A percentile compares a stretch with the other conserved stretches of the same genome.
These are phyloP conservation scores for Zaprionus bogoriensis DNA, from an alignment of 2,888 invertebrate genomes.

Conservation along the genomic window DNA sequence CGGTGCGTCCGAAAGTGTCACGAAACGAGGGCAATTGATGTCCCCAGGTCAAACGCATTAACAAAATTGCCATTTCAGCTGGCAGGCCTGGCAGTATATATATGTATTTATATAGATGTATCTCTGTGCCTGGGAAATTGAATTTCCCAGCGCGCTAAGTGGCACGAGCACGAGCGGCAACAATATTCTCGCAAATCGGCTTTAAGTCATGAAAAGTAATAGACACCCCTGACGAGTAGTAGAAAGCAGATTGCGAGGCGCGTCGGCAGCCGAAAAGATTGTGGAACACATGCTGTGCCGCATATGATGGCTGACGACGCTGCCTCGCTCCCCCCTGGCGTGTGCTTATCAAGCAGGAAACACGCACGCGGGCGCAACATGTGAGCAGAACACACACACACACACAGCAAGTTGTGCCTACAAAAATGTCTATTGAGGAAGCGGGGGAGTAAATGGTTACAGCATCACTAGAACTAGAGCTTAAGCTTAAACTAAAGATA, in stretches of 20 bases:
- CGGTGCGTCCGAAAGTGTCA: slow-evolving; percentile 45
- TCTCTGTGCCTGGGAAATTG: slow-evolving; percentile 61
- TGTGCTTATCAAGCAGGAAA: slow-evolving; percentile 62
- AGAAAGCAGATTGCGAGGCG: slow-evolving; percentile 75
- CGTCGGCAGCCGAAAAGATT: slow-evolving; percentile 68
- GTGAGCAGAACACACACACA: slow-evolving; percentile 31
- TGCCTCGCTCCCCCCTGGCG: slow-evolving; percentile 27
- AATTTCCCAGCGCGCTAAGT: slow-evolving; percentile 68
- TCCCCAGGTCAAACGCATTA: slow-evolving; percentile 78
- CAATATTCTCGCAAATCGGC: slow-evolving; percentile 83
- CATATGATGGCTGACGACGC: slow-evolving; percentile 70
- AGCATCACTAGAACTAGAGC: background rate
- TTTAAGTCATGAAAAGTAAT: slow-evolving; percentile 82
- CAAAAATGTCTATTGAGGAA: slow-evolving; percentile 2
- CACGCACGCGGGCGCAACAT: slow-evolving; percentile 72
- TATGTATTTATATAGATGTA: slow-evolving; percentile 13
- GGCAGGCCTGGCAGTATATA: slow-evolving; percentile 14
- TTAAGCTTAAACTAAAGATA: background rate
- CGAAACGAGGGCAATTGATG: slow-evolving; percentile 77
- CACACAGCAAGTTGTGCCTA: background rate
- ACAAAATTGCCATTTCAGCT: slow-evolving; percentile 76
- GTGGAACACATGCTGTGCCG: slow-evolving; percentile 82
- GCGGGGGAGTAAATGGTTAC: background rate
- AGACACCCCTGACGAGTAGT: slow-evolving; percentile 70
- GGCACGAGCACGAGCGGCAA: slow-evolving; percentile 51